phyloP scores from a whole-genome alignment of 2,888 invertebrate species.

The Luperina testacea region DNA sequence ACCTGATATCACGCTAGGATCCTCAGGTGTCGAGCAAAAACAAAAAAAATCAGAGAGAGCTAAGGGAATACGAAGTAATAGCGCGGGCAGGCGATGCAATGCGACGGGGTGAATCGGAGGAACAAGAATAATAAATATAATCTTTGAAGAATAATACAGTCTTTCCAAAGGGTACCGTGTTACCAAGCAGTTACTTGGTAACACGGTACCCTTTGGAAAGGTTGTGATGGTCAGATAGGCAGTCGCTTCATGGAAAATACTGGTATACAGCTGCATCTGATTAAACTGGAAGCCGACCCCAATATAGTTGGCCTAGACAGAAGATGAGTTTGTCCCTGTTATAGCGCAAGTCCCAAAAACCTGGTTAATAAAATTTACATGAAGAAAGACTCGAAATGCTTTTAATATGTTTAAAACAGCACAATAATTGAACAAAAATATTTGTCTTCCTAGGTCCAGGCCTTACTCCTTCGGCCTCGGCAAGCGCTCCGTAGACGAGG shows the following conservation, averaged over 20 bases:
- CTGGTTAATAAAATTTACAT: neutral
- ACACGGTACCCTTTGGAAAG: too few relatives aligned
- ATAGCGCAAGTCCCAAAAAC: neutral
- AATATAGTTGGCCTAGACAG: neutral
- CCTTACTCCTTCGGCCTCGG: constrained; percentile 87
- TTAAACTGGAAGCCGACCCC: neutral
- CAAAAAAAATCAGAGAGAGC: too few relatives aligned
- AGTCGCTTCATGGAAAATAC: neutral
- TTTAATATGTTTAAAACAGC: neutral
- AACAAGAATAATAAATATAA: neutral
- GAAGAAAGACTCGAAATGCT: neutral
- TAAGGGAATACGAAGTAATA: too few relatives aligned
- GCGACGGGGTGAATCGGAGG: too few relatives aligned
- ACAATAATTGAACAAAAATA: neutral
- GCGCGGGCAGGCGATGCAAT: too few relatives aligned
- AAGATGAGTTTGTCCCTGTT: neutral
- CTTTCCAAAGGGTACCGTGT: neutral
- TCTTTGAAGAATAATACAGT: neutral
- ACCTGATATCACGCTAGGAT: too few relatives aligned
- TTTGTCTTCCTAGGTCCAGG: constrained; percentile 73
- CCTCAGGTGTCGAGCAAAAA: too few relatives aligned
- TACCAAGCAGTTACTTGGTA: too few relatives aligned
- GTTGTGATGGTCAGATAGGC: neutral
- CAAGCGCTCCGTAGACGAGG: constrained; percentile 86
- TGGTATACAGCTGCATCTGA: neutral